Evolutionary conservation across 2,113 vertebrate species (phyloP).

Genomic region (Hippolais icterina): DNA sequence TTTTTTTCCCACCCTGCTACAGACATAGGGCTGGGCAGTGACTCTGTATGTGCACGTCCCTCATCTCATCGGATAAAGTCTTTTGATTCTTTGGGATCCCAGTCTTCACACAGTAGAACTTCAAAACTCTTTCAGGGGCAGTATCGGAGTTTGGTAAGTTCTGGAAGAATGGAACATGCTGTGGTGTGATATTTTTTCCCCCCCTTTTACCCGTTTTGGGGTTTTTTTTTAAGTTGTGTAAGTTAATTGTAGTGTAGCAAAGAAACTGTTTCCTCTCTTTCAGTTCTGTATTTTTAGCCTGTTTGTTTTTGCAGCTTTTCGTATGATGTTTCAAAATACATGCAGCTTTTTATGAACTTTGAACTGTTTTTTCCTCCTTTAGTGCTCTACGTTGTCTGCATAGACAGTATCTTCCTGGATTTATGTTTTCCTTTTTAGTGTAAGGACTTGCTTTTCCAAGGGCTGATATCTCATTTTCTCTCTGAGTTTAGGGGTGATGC

Average conservation of each 20-base stretch:
- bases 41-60: slow-evolving; percentile 91
- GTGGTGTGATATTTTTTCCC: fast-evolving
- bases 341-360: background rate
- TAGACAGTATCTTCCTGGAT: background rate
- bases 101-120: slow-evolving; percentile 85
- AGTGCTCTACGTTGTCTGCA: background rate
- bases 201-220: fast-evolving
- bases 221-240: background rate
- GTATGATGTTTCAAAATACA: background rate
- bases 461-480: background rate
- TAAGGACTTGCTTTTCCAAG: background rate
- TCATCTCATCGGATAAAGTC: slow-evolving; percentile 94
- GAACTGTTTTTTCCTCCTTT: background rate
- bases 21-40: slow-evolving; percentile 97
- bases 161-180: background rate
- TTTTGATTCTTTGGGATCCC: slow-evolving; percentile 91
- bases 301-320: background rate
- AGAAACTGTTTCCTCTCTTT: background rate
- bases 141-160: slow-evolving; percentile 95
- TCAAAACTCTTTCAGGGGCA: slow-evolving; percentile 95
- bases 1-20: background rate
- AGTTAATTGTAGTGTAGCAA: background rate
- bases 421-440: background rate
- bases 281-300: background rate
- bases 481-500: background rate